A percentile compares a stretch with the other conserved stretches of the same genome.
Conservation (phyloP, 2,113 vertebrate species). For the Blennius ocellaris region DNA sequence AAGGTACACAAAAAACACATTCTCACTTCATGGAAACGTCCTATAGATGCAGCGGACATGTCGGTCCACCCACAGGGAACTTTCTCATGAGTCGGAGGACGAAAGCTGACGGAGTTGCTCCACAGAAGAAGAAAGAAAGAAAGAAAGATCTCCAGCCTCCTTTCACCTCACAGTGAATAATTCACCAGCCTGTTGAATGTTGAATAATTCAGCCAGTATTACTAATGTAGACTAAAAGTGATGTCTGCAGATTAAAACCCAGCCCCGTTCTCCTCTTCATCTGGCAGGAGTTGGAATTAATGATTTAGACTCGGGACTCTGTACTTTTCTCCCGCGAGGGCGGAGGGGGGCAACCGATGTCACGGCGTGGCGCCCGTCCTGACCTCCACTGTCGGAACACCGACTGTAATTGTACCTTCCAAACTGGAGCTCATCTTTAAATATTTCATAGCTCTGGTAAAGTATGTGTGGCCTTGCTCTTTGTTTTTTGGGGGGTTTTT, state of each 20-base stretch:
- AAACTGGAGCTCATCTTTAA: constrained; percentile 43
- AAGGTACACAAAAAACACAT: not conserved
- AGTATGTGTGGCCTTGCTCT: not conserved
- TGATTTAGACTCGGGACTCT: constrained; percentile 15
- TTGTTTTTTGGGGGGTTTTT: too few species aligned
- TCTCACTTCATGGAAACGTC: constrained; percentile 1
- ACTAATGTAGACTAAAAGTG: constrained; percentile 12
- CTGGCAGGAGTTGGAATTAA: constrained; percentile 26
- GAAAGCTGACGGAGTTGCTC: not conserved
- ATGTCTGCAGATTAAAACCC: constrained; percentile 24
- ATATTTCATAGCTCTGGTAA: constrained; percentile 56
- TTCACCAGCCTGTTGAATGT: constrained; percentile 15
- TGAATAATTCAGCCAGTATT: constrained; percentile 43
- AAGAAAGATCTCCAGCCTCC: too few species aligned
- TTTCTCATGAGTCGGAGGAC: too few species aligned
- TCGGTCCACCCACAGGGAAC: not conserved
- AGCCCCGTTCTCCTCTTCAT: not conserved
- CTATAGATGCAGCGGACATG: not conserved
- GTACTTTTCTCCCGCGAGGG: not conserved
- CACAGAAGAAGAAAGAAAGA: constrained; percentile 3
- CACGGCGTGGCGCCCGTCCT: constrained; percentile 13
- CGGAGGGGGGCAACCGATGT: not conserved
- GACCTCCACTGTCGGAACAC: constrained; percentile 51
- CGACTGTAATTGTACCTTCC: constrained; percentile 39
- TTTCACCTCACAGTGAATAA: constrained; percentile 19